Conservation (phyloP, 2,113 vertebrate genomes). For the Mellivora capensis region DNA sequence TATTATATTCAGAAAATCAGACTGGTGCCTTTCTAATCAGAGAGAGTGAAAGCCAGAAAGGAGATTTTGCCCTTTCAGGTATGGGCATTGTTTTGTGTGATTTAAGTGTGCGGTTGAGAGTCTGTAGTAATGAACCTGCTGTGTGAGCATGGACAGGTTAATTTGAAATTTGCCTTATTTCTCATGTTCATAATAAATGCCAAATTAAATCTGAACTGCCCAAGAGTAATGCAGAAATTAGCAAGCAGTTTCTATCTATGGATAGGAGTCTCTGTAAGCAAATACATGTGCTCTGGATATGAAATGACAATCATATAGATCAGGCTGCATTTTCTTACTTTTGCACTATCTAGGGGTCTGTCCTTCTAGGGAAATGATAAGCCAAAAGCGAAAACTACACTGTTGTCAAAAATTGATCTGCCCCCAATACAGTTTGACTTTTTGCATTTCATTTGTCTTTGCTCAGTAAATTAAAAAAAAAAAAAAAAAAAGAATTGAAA, state of each 20-base stretch:
- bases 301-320: background rate
- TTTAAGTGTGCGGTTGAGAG: background rate
- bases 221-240: background rate
- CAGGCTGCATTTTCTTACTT: background rate
- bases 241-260: background rate
- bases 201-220: background rate
- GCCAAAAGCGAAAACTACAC: background rate
- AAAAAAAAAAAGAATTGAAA: constrained; percentile 16
- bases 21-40: constrained; percentile 91
- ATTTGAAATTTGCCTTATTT: constrained; percentile 4
- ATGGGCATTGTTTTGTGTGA: constrained; percentile 20
- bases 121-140: background rate
- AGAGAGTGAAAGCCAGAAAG: constrained; percentile 91
- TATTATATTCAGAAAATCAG: constrained; percentile 82
- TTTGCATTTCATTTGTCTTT: constrained; percentile 15
- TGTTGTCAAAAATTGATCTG: constrained; percentile 9
- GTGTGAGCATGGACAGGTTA: background rate
- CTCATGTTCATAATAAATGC: background rate
- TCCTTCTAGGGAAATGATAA: background rate
- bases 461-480: background rate
- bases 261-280: background rate
- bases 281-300: background rate
- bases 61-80: constrained; percentile 94
- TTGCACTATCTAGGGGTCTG: background rate
- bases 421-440: background rate